A percentile compares a stretch with the other conserved stretches of the same genome.
Evolutionary conservation across 2,113 vertebrate species (phyloP).

Genomic region (Chamaea fasciata): DNA sequence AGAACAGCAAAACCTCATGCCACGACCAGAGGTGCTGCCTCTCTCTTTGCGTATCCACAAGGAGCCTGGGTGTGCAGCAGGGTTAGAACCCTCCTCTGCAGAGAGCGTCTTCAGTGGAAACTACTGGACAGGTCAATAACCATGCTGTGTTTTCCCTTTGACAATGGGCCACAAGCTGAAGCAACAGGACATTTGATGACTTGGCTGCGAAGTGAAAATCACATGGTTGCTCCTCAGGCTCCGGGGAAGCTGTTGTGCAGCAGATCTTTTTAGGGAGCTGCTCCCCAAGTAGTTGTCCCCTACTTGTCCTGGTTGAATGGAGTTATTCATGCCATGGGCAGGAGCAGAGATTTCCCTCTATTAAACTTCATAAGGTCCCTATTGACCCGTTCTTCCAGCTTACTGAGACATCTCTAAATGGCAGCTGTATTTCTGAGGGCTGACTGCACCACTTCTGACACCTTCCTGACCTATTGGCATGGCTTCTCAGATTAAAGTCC

Average conservation of each 20-base stretch:
- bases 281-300: neutral
- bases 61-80: neutral
- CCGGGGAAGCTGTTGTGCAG: neutral
- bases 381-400: neutral
- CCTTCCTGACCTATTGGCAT: neutral
- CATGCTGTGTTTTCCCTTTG: neutral
- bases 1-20: neutral
- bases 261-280: neutral
- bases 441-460: neutral
- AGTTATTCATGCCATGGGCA: neutral
- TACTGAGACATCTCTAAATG: neutral
- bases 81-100: neutral
- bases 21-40: neutral
- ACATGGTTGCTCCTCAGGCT: neutral
- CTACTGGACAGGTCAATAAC: neutral
- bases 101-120: neutral
- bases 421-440: neutral
- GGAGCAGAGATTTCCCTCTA: neutral
- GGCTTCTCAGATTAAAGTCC: neutral
- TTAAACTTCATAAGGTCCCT: neutral
- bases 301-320: neutral
- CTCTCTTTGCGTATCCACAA: neutral
- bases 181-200: neutral
- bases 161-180: neutral
- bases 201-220: neutral